Percentiles rank a stretch among this genome's conserved stretches.
Conservation (phyloP, 2,888 invertebrate species). For the Aporophyla lueneburgensis region DNA sequence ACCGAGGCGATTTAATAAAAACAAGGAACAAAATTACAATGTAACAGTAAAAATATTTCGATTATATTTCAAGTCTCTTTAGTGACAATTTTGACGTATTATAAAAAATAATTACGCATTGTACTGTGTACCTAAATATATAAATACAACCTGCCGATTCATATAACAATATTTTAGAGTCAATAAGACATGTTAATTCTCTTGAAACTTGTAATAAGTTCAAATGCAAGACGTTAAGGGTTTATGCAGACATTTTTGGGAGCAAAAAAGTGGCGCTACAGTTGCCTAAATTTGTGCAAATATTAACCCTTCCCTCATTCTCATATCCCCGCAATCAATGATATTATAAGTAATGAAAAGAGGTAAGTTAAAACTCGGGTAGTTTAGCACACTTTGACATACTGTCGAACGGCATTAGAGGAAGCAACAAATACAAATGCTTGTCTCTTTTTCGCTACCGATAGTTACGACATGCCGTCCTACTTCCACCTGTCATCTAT, state of each 20-base stretch:
- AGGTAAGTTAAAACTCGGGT: neutral
- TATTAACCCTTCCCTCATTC: neutral
- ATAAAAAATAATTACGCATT: slow-evolving; percentile 41
- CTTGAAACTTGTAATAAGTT: slow-evolving; percentile 46
- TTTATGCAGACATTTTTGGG: slow-evolving; percentile 24
- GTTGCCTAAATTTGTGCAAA: slow-evolving; percentile 8
- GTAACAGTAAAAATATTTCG: slow-evolving; percentile 2
- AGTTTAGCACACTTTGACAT: neutral
- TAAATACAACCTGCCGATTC: slow-evolving; percentile 60
- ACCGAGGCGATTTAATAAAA: neutral
- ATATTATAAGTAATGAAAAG: neutral
- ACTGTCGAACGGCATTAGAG: neutral
- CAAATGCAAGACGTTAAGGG: slow-evolving; percentile 56
- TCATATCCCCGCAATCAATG: neutral
- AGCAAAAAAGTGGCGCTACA: slow-evolving; percentile 20
- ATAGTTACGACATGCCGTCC: neutral
- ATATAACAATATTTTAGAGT: slow-evolving; percentile 44
- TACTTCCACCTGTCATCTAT: neutral
- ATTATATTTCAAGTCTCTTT: slow-evolving; percentile 14
- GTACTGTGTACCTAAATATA: slow-evolving; percentile 55
- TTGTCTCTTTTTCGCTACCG: neutral
- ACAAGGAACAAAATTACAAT: neutral
- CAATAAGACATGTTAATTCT: slow-evolving; percentile 46
- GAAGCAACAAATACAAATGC: neutral
- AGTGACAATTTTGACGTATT: slow-evolving; percentile 59